Conservation (phyloP, 2,888 invertebrate genomes). For the Ophion ventricosus region DNA sequence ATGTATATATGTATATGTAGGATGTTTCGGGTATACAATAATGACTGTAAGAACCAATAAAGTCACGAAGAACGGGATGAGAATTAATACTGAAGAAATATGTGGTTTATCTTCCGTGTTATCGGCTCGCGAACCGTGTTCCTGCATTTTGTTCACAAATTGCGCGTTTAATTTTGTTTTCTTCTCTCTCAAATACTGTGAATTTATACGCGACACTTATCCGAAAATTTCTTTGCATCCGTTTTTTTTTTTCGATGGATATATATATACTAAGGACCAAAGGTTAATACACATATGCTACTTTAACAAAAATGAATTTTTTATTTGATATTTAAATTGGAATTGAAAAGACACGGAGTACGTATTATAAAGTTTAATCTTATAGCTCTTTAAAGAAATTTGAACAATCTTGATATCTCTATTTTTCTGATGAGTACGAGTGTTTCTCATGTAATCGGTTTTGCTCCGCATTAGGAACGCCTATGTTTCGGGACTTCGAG, state of each 20-base stretch:
- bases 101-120: background rate
- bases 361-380: too few species aligned
- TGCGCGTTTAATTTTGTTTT: background rate
- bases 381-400: too few species aligned
- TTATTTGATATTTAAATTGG: too few species aligned
- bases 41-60: constrained; percentile 16
- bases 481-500: too few species aligned
- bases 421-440: too few species aligned
- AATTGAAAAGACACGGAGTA: too few species aligned
- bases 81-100: constrained; percentile 36
- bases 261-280: too few species aligned
- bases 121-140: constrained; percentile 3
- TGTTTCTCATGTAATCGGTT: too few species aligned
- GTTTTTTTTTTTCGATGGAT: background rate
- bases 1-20: constrained; percentile 31
- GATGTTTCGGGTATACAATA: constrained; percentile 26
- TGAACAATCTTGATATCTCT: too few species aligned
- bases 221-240: background rate
- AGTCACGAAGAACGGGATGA: constrained; percentile 22
- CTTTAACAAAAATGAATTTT: too few species aligned
- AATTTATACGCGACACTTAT: background rate
- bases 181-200: background rate
- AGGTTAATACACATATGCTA: too few species aligned
- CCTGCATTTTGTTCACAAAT: background rate
- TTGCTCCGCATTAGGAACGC: too few species aligned